Percentiles rank a stretch among this genome's conserved stretches.
These are phyloP conservation scores for Slavum lentiscoides DNA, from an alignment of 2,888 invertebrate species.

Conservation along the genomic window DNA sequence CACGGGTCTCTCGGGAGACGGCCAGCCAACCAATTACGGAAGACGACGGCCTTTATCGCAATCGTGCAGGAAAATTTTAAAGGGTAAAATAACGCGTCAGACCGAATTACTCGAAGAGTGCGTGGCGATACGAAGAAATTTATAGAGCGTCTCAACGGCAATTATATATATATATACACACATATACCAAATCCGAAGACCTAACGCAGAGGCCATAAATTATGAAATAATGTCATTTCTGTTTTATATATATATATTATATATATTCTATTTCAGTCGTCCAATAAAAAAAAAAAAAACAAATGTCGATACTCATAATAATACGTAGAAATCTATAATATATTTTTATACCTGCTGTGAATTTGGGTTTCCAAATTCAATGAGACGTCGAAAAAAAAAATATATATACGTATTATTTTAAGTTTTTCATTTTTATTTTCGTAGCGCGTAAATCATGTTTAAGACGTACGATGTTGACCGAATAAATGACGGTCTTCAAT, in stretches of 20 bases:
- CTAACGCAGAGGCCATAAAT: slow-evolving; percentile 37
- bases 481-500: neutral
- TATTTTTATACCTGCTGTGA: slow-evolving; percentile 10
- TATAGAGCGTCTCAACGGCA: slow-evolving; percentile 19
- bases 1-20: neutral
- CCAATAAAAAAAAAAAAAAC: neutral
- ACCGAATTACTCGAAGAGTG: slow-evolving; percentile 25
- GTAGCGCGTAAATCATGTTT: slow-evolving; percentile 12
- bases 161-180: neutral
- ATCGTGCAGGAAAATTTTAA: slow-evolving; percentile 9
- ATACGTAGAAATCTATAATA: neutral
- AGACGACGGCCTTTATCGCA: slow-evolving; percentile 29
- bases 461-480: neutral
- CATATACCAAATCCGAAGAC: slow-evolving; percentile 1
- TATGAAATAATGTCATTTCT: neutral
- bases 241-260: neutral
- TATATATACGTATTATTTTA: too few relatives aligned
- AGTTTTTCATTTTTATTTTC: too few relatives aligned
- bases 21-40: slow-evolving; percentile 5
- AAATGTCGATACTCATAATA: neutral
- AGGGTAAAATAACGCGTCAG: slow-evolving; percentile 34
- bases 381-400: neutral
- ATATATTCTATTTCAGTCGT: neutral
- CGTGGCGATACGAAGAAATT: slow-evolving; percentile 22
- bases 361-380: slow-evolving; percentile 20